Conservation (phyloP, 2,888 invertebrate genomes). For the Sminthurides aquaticus region DNA sequence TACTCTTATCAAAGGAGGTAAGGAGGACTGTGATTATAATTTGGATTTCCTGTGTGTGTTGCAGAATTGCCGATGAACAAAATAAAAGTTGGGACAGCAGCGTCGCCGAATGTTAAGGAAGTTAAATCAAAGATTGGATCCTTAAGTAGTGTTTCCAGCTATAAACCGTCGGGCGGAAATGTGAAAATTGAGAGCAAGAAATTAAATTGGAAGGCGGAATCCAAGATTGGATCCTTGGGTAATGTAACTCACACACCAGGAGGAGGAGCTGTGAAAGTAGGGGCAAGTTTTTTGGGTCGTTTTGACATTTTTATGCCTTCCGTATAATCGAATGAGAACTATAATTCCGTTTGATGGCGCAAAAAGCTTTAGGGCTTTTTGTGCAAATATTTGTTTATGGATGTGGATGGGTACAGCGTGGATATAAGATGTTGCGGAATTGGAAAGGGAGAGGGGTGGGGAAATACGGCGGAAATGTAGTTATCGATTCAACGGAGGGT, state of each 20-base stretch:
- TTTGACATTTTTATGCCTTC: too few species aligned
- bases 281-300: slow-evolving; percentile 25
- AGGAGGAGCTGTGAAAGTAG: slow-evolving; percentile 87
- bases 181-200: slow-evolving; percentile 81
- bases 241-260: slow-evolving; percentile 80
- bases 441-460: too few species aligned
- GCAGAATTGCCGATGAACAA: slow-evolving; percentile 85
- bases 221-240: slow-evolving; percentile 76
- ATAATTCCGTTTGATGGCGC: too few species aligned
- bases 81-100: slow-evolving; percentile 81
- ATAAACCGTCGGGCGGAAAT: slow-evolving; percentile 58
- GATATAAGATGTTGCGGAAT: too few species aligned
- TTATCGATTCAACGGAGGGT: too few species aligned
- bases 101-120: slow-evolving; percentile 83
- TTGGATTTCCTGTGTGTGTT: slow-evolving; percentile 41
- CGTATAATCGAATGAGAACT: too few species aligned
- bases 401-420: too few species aligned
- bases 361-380: too few species aligned
- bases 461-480: too few species aligned
- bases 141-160: neutral
- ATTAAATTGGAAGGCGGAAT: slow-evolving; percentile 71
- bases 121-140: slow-evolving; percentile 68
- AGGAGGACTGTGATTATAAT: neutral
- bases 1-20: neutral
- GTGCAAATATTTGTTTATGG: too few species aligned